Base-by-base conservation (phyloP, 2,797 vertebrate genomes). In the Coilia nasus region DNA sequence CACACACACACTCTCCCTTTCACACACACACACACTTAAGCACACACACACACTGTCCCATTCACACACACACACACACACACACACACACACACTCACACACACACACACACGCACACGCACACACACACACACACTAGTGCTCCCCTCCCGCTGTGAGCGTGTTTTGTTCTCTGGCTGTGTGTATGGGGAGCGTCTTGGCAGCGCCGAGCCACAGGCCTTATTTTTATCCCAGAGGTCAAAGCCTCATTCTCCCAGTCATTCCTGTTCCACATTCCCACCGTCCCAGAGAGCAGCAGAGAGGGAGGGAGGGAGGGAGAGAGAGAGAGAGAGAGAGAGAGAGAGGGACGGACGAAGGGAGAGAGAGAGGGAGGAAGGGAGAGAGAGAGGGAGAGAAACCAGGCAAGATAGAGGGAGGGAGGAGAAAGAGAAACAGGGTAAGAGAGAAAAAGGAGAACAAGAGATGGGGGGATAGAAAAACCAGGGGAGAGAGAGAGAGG, bases 201-300 rank as follows among this genome's bases (percentile, higher is more conserved):
- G 96, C 95, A 95, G 92, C 93, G 92, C 92, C 91, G 92, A 92
- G 93, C 95, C 96, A 97, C 96, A 95, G 94, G 92, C 89, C 93
- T 82, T 97, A 97, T 97, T 97, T 97, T 97, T 96, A 97, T 96
- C 67, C 67, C 94, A 86, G 81, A 95, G 95, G 96, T 96, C 96
- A 95, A 95, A 96, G 94, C 28, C 67, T 75, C 67, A 75, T 41
- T 75, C 67, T 75, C 67, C 67, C 14, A 75, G 67, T 75, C 67
- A 75, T 75, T 75, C 67, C 67, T 75, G 93, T 91, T 94, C 91
- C 6, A 91, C 87, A 93, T 96, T 97, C 96, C 96, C 96, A 97
- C 92, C 89, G 94, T 92, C 92, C 89, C 89, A 87, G 88, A 88
- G 90, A 31, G 23, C 4, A 50, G 1, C 50, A 60, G 15, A 57